Base-by-base conservation (phyloP, 2,113 vertebrate species). In the Phalacrocorax pelagicus region DNA sequence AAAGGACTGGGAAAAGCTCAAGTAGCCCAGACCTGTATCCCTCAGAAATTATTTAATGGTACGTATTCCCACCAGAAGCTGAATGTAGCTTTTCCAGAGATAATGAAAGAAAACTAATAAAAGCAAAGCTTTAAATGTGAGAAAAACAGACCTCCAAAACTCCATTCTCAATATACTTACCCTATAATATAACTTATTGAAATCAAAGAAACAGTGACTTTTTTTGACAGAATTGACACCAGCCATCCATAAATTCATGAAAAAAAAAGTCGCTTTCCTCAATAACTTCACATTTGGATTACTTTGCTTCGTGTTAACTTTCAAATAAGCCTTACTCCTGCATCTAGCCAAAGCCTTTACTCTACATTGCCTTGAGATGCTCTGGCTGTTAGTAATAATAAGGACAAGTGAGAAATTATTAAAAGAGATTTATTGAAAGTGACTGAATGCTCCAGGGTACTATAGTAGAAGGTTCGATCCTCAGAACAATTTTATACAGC, bases 331-430 rank as follows among this genome's bases (percentile, higher is more conserved):
- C 86, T 65, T 61, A 47, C 38, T 92, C 57, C 81, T 30, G 51
- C 69, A 86, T 52, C 74, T 24, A 92, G 51, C 66, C 71, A 44
- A 66, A 88, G 62, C 82, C 80, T 95, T 88, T 92, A n/a, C 91
- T 81, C 92, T 94, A 95, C 83, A 94, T 92, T 94, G 93, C 88
- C 92, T 93, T 97, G 93, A 97, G 85, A 97, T 94, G 90, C 92
- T 94, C 89, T 94, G 75, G 44, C 92, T 96, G 94, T 95, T 96
- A 80, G 92, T 74, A 95, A 97, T 97, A 97, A 97, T 92, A 72
- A 95, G 90, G 55, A 97, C 79, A 81, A 96, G 81, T 72, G 70
- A 97, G 59, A 96, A 96, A 89, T 93, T 94, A 97, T 94, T 86
- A 29, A 78, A 92, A 94, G 88, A 91, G 86, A 96, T 96, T 95